These are phyloP conservation scores for Cynoglossus semilaevis DNA, from an alignment of 2,113 vertebrate genomes.

Conservation along the genomic window DNA sequence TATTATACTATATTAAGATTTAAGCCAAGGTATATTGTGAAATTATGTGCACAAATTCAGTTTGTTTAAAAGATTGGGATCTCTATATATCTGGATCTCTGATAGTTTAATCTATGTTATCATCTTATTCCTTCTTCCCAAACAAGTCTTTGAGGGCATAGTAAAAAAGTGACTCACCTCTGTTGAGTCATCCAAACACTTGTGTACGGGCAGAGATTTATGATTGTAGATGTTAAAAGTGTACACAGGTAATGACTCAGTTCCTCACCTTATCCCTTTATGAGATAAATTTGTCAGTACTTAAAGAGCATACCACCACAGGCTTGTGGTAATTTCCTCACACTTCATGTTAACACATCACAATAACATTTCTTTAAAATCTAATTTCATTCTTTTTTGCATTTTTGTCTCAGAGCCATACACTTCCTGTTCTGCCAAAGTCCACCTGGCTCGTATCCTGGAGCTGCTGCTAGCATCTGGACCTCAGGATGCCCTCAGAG, in stretches of 20 bases:
- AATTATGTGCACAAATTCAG: too few relatives aligned
- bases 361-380: neutral
- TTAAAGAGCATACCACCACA: neutral
- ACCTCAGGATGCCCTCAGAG: constrained; percentile 75
- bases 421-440: constrained; percentile 67
- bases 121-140: constrained; percentile 1
- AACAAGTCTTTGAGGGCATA: constrained; percentile 17
- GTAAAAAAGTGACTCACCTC: constrained; percentile 34
- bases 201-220: constrained; percentile 13
- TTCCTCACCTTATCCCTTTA: neutral
- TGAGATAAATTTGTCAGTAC: neutral
- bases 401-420: constrained; percentile 77
- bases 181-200: constrained; percentile 16
- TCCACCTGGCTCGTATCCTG: constrained; percentile 75
- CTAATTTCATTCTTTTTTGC: neutral
- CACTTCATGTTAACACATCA: neutral
- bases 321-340: neutral
- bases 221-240: constrained; percentile 18
- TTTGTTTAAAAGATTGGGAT: too few relatives aligned
- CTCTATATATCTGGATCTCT: neutral
- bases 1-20: too few relatives aligned
- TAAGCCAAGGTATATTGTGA: too few relatives aligned
- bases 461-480: constrained; percentile 75
- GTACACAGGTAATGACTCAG: constrained; percentile 24
- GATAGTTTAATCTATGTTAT: neutral